Evolutionary conservation across 2,113 vertebrate species (phyloP), one percentile per base, ranked within the genome.

Genomic region (Dascyllus trimaculatus): DNA sequence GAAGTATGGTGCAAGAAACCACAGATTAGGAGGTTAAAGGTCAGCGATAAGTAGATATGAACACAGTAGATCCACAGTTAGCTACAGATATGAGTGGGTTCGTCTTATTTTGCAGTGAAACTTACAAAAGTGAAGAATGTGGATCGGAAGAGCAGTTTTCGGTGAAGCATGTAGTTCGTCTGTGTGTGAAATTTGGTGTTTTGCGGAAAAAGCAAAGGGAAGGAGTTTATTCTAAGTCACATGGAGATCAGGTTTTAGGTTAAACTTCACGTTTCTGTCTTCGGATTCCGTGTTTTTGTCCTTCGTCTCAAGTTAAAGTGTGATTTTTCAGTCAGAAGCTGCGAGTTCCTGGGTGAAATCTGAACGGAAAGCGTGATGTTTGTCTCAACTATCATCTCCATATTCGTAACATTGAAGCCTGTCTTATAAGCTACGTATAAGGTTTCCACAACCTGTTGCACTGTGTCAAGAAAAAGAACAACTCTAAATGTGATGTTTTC

Each of bases 381-480:
- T 15, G 10, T 73, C 32, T 48, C n/a, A 15, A n/a, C n/a, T n/a
- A 3, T 77, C 53, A 24, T 78, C 71, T 54, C 66, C 45, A 74
- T 45, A 64, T 82, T 67, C 89, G 71, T 90, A n/a, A 72, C 79
- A 88, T 82, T 86, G 71, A 82, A 83, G 78, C 46, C 81, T 75
- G 58, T 86, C 64, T 64, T 71, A 71, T 81, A 83, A 89, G 88
- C 86, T 83, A 84, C 45, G 66, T 80, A 67, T 58, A 81, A 74
- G 75, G 88, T 85, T 78, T 83, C 48, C 75, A 35, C 60, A 77
- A 71, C 90, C 91, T 88, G 19, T 74, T 77, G 71, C 83, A 91
- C 90, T 88, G 90, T 89, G 90, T 90, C 71, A 65, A 80, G 68
- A 76, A 81, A 78, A 88, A 84, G 24, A 85, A 86, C 82, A 82